A percentile compares a stretch with the other conserved stretches of the same genome.
Evolutionary conservation across 2,113 vertebrate genomes (phyloP).

Genomic region (Myotis lucifugus): DNA sequence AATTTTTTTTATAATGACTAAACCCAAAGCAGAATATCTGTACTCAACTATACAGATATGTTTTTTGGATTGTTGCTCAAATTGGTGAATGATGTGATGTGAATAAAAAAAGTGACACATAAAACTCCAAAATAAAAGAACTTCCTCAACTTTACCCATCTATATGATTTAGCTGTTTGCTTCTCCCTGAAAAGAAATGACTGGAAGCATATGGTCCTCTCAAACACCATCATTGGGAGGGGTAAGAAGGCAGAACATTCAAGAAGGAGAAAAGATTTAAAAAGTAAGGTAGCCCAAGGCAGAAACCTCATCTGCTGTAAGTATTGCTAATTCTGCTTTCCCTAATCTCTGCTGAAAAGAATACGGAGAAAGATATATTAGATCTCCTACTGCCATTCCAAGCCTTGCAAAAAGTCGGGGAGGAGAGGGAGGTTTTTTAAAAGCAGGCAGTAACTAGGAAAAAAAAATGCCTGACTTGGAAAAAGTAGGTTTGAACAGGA

Average conservation of each 20-base stretch:
- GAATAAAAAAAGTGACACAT: not conserved
- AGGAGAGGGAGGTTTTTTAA: not conserved
- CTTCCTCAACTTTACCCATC: not conserved
- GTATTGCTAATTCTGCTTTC: not conserved
- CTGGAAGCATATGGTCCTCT: slow-evolving; percentile 28
- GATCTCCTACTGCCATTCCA: not conserved
- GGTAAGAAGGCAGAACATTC: slow-evolving; percentile 22
- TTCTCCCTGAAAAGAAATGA: slow-evolving; percentile 50
- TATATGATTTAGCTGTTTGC: slow-evolving; percentile 12
- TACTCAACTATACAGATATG: not conserved
- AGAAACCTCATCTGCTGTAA: slow-evolving; percentile 34
- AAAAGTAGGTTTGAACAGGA: slow-evolving; percentile 17
- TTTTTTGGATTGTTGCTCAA: slow-evolving; percentile 8
- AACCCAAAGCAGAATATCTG: slow-evolving; percentile 23
- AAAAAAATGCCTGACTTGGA: slow-evolving; percentile 31
- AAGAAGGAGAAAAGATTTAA: slow-evolving; percentile 39
- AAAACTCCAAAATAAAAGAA: slow-evolving; percentile 52
- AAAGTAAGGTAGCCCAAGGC: slow-evolving; percentile 15
- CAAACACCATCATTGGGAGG: slow-evolving; percentile 32
- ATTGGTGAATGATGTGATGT: slow-evolving; percentile 22
- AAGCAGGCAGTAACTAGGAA: not conserved
- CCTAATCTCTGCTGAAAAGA: slow-evolving; percentile 5
- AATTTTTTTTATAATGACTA: slow-evolving; percentile 39
- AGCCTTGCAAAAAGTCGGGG: not conserved
- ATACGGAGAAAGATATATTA: not conserved